Conservation (phyloP, 2,797 vertebrate genomes). For the Setipinna tenuifilis region DNA sequence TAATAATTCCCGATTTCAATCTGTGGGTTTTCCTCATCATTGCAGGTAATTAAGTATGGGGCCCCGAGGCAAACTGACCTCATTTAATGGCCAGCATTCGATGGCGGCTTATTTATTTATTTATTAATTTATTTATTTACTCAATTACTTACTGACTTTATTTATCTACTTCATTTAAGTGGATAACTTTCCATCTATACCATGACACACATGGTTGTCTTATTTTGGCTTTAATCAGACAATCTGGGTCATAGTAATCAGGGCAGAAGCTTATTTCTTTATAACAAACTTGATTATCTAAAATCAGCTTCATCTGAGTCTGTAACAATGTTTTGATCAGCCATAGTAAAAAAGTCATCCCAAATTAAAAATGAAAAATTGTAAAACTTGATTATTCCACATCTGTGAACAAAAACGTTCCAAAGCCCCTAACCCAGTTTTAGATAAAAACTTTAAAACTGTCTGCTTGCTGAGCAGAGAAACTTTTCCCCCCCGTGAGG, state of each 20-base stretch:
- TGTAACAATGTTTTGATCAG: too few relatives aligned
- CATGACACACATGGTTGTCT: slow-evolving; percentile 4
- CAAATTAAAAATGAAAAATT: neutral
- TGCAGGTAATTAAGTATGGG: neutral
- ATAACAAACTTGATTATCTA: too few relatives aligned
- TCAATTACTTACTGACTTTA: too few relatives aligned
- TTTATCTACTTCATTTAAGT: too few relatives aligned
- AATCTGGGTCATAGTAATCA: neutral
- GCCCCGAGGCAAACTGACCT: neutral
- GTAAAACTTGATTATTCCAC: too few relatives aligned
- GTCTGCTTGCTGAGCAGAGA: neutral
- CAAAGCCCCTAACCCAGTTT: neutral
- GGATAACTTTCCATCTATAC: too few relatives aligned
- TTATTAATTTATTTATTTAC: neutral
- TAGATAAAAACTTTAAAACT: neutral
- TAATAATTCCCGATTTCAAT: neutral
- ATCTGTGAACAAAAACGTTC: neutral
- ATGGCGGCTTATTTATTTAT: neutral
- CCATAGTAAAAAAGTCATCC: neutral
- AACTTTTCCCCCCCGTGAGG: neutral
- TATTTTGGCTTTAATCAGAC: slow-evolving; percentile 4
- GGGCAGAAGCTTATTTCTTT: neutral
- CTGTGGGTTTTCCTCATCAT: neutral
- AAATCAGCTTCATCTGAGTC: too few relatives aligned
- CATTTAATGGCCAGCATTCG: neutral